Conservation (phyloP, 2,113 vertebrate genomes). For the Indicator indicator region DNA sequence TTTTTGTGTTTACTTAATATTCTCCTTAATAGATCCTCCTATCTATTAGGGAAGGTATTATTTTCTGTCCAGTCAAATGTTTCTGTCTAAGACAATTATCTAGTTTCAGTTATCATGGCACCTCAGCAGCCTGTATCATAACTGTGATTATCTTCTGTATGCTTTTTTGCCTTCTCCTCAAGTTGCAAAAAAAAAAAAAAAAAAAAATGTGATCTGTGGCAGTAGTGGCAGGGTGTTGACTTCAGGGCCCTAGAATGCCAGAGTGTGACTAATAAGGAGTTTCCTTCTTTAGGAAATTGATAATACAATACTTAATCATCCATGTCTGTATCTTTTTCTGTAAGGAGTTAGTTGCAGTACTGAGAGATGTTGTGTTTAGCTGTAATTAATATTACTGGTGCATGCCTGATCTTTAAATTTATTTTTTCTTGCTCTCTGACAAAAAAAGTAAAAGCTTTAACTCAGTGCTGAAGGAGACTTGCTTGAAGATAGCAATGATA, state of each 20-base stretch:
- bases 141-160: neutral
- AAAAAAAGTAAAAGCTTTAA: neutral
- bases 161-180: neutral
- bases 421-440: neutral
- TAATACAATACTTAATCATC: neutral
- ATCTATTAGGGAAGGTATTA: fast-evolving
- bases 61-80: neutral
- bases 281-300: neutral
- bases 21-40: neutral
- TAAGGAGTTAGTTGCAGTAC: neutral
- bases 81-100: neutral
- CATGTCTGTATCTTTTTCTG: neutral
- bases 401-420: neutral
- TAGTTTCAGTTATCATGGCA: neutral
- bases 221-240: neutral
- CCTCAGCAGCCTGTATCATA: neutral
- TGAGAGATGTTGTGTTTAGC: neutral
- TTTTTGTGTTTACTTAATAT: neutral
- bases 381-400: neutral
- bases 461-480: neutral
- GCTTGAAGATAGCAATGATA: neutral
- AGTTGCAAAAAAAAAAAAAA: neutral
- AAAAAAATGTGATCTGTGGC: neutral
- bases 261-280: neutral
- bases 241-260: neutral